Conservation (phyloP, 1,140 invertebrate species). For the Drosophila gunungcola region DNA sequence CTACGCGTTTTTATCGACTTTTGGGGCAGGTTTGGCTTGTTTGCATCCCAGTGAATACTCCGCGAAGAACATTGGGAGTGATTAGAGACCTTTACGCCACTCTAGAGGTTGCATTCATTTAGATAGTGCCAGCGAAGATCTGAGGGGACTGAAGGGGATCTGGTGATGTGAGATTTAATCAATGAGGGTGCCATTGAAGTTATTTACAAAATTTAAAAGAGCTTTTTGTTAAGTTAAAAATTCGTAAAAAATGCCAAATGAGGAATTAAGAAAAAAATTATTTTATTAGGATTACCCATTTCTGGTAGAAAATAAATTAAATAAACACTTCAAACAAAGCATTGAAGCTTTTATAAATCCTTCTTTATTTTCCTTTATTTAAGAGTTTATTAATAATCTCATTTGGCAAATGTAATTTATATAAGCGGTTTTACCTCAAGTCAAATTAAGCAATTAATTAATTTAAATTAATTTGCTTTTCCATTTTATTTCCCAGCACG, state of each 20-base stretch:
- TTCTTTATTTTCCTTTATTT: background rate
- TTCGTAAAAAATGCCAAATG: too few relatives aligned
- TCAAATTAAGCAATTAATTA: background rate
- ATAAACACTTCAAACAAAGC: too few relatives aligned
- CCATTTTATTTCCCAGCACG: conserved; percentile 1
- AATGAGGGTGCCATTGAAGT: background rate
- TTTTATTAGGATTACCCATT: too few relatives aligned
- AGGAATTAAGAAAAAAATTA: too few relatives aligned
- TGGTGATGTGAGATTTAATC: background rate
- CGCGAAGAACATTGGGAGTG: conserved; percentile 28
- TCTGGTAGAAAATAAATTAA: too few relatives aligned
- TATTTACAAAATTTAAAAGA: too few relatives aligned
- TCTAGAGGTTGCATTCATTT: conserved; percentile 30
- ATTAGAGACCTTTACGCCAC: conserved; percentile 23
- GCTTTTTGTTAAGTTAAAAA: too few relatives aligned
- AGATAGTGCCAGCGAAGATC: conserved; percentile 21
- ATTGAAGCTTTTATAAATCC: too few relatives aligned
- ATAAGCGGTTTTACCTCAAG: background rate
- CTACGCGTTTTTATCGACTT: conserved; percentile 7
- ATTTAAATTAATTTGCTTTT: background rate
- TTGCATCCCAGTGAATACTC: background rate
- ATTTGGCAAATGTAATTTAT: too few relatives aligned
- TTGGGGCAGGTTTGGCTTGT: conserved; percentile 14
- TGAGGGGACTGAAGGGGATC: background rate
- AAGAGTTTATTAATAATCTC: too few relatives aligned